Evolutionary conservation across 2,797 vertebrate genomes (phyloP).

Genomic region (Sebastes kiyomatsui): DNA sequence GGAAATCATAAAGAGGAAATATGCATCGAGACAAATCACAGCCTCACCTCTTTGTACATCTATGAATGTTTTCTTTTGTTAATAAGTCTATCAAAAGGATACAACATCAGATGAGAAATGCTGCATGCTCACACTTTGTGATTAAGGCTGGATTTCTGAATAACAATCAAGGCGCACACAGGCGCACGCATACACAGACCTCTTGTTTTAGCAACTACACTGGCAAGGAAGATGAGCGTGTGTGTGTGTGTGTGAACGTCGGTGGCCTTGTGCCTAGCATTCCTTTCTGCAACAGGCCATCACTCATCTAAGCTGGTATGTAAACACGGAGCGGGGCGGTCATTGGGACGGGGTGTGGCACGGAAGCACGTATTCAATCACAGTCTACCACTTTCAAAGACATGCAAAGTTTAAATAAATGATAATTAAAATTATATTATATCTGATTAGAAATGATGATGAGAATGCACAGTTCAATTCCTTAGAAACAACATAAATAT

Average conservation of each 20-base stretch:
- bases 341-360: slow-evolving; percentile 61
- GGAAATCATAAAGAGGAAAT: slow-evolving; percentile 66
- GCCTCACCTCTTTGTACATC: slow-evolving; percentile 43
- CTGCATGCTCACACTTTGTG: slow-evolving; percentile 33
- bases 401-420: neutral
- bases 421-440: neutral
- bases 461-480: neutral
- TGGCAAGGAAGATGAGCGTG: slow-evolving; percentile 33
- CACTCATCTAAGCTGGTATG: slow-evolving; percentile 72
- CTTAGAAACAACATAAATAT: neutral
- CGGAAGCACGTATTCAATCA: slow-evolving; percentile 37
- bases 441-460: neutral
- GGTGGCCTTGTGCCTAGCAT: slow-evolving; percentile 64
- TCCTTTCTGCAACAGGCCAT: slow-evolving; percentile 70
- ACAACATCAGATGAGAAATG: slow-evolving; percentile 47
- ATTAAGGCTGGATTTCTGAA: slow-evolving; percentile 38
- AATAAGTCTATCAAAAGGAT: slow-evolving; percentile 60
- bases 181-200: neutral
- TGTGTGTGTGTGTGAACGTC: slow-evolving; percentile 14
- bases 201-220: slow-evolving; percentile 25
- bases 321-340: slow-evolving; percentile 68
- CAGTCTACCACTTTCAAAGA: slow-evolving; percentile 25
- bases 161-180: slow-evolving; percentile 2
- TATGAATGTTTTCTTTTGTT: slow-evolving; percentile 61
- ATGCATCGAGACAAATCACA: slow-evolving; percentile 67